Conservation (phyloP, 2,113 vertebrate genomes). For the Gadus chalcogrammus region DNA sequence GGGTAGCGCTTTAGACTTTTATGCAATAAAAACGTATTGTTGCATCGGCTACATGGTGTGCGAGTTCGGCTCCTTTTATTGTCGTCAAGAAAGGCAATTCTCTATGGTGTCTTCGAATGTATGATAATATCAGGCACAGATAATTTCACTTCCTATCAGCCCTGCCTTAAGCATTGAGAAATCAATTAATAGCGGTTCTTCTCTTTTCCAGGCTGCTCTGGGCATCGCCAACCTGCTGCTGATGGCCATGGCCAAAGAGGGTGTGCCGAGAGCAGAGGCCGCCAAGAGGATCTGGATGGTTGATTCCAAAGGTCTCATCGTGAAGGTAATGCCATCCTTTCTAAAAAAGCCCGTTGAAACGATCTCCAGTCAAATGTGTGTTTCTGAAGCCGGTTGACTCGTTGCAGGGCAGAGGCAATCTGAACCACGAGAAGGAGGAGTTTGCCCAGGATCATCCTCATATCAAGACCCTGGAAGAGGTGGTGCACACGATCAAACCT, state of each 20-base stretch:
- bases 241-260: constrained; percentile 94
- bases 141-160: too few species aligned
- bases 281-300: constrained; percentile 95
- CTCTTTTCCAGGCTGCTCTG: constrained; percentile 82
- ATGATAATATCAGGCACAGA: too few species aligned
- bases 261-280: constrained; percentile 78
- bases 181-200: background rate
- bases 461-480: constrained; percentile 86
- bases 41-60: too few species aligned
- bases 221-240: constrained; percentile 90
- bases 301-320: constrained; percentile 92
- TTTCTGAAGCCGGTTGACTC: background rate
- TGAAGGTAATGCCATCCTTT: constrained; percentile 77
- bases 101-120: too few species aligned
- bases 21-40: too few species aligned
- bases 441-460: constrained; percentile 91
- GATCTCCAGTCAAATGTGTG: background rate
- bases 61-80: too few species aligned
- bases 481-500: constrained; percentile 88
- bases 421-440: constrained; percentile 90
- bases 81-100: too few species aligned
- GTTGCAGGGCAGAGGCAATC: constrained; percentile 82
- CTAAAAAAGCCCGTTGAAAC: too few species aligned
- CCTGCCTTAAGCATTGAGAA: too few species aligned
- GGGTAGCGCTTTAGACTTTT: too few species aligned